Base-by-base conservation (phyloP, 1,140 invertebrate species). In the Drosophila kurseongensis region DNA sequence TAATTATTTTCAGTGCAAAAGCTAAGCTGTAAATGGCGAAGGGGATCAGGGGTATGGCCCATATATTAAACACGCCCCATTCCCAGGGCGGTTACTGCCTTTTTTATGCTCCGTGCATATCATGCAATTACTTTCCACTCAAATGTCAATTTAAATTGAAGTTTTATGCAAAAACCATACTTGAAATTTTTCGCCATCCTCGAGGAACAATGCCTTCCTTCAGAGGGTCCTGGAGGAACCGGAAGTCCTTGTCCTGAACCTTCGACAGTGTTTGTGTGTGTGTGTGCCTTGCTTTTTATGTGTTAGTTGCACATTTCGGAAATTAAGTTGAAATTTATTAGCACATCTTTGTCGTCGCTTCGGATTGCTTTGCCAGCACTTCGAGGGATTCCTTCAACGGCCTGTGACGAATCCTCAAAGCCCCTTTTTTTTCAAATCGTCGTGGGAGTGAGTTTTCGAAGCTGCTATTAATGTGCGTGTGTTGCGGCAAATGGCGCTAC, bases 71-170 rank as follows among this genome's bases (percentile, higher is more conserved):
- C 82, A 81, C 82, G 82, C 78, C 82, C 56, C 52, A 61, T 72
- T 60, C 59, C 78, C 68, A 54, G 55, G 65, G 68, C 47, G 55
- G 69, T 47, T 68, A 62, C 75, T 73, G 83, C 83, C 84, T 88
- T 86, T 86, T 86, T 86, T 86, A 79, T 86, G 73, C 73, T 75
- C 75, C 69, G 55, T 76, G 83, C 84, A 89, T 83, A 88, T 88
- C 83, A 89, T 83, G 84, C 83, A 88, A 88, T 88, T 88, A 88
- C 83, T 88, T 88, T 88, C 83, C 83, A 88, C 83, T 88, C 83
- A 88, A 88, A 88, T 88, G 83, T 88, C 83, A 88, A 88, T 88
- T 88, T 88, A 89, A 88, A 88, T 88, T 88, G 84, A 88, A 88
- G 83, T 88, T 88, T 88, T 88, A 88, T 88, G 83, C 83, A 89